Conservation (phyloP, 2,113 vertebrate genomes). For the Oxyruncus cristatus region DNA sequence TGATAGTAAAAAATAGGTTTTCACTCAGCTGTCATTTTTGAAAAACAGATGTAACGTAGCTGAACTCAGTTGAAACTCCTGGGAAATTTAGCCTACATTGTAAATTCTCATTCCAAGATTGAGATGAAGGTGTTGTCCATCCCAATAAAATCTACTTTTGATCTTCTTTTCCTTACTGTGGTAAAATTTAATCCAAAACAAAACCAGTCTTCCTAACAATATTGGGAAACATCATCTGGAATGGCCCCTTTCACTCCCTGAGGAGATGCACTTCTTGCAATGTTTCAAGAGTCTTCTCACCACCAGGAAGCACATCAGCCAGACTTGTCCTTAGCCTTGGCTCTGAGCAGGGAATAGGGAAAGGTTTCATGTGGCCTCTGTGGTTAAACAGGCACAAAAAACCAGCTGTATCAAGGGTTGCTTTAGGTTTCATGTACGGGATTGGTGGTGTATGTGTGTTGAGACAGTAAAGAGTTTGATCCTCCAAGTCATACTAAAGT, state of each 20-base stretch:
- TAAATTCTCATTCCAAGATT: not conserved
- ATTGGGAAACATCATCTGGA: not conserved
- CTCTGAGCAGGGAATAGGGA: not conserved
- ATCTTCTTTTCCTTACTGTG: not conserved
- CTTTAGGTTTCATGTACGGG: not conserved
- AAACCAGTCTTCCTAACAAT: not conserved
- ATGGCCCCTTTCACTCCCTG: not conserved
- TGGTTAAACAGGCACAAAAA: not conserved
- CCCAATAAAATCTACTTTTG: not conserved
- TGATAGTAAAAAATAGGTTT: not conserved
- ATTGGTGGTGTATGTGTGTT: not conserved
- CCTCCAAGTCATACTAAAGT: not conserved
- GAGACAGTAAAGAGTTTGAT: not conserved
- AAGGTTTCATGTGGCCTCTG: not conserved
- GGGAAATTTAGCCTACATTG: not conserved
- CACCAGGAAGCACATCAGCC: not conserved
- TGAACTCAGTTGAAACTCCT: not conserved
- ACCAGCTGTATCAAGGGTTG: not conserved
- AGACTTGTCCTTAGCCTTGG: not conserved
- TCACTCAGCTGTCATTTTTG: not conserved
- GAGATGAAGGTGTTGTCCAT: not conserved
- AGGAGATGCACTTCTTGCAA: not conserved
- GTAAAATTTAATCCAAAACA: not conserved
- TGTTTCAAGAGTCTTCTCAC: not conserved
- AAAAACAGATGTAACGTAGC: not conserved